These are phyloP conservation scores for Brotula barbata DNA, from an alignment of 2,797 vertebrate genomes.

Conservation along the genomic window DNA sequence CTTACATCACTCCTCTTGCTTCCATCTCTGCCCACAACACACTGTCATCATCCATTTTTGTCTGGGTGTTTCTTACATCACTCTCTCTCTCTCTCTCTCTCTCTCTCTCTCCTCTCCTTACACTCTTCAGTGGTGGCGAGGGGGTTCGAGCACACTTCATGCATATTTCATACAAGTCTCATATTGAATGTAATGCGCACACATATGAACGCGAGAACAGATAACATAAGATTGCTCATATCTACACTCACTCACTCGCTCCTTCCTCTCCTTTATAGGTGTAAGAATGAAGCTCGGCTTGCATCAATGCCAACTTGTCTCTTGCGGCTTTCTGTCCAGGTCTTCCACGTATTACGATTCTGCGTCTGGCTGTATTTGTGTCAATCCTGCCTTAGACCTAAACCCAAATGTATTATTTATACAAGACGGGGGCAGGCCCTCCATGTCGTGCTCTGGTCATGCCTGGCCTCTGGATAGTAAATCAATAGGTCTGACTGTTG, in stretches of 20 bases:
- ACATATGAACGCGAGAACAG: conserved; percentile 14
- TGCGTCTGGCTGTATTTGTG: conserved; percentile 25
- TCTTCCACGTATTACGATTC: conserved; percentile 28
- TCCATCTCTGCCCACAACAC: conserved; percentile 17
- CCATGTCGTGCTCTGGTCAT: conserved; percentile 45
- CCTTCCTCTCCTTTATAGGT: conserved; percentile 7
- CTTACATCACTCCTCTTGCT: conserved; percentile 22
- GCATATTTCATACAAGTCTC: conserved; percentile 68
- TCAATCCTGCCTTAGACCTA: conserved; percentile 33
- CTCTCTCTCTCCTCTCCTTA: conserved; percentile 43
- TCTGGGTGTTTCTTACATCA: neutral
- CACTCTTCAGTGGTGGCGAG: conserved; percentile 29
- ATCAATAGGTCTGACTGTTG: conserved; percentile 63
- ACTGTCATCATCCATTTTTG: neutral
- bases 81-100: conserved; percentile 11
- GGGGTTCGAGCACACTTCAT: conserved; percentile 68
- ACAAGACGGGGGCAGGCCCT: conserved; percentile 36
- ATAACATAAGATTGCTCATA: conserved; percentile 33
- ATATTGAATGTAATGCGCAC: conserved; percentile 51
- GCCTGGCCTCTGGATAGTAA: conserved; percentile 53
- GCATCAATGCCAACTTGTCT: conserved; percentile 34
- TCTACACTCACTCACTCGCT: neutral
- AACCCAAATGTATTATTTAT: conserved; percentile 63
- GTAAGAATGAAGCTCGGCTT: conserved; percentile 34
- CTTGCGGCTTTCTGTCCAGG: neutral